Conservation (phyloP, 2,888 invertebrate species). For the Coleophora flavipennella region DNA sequence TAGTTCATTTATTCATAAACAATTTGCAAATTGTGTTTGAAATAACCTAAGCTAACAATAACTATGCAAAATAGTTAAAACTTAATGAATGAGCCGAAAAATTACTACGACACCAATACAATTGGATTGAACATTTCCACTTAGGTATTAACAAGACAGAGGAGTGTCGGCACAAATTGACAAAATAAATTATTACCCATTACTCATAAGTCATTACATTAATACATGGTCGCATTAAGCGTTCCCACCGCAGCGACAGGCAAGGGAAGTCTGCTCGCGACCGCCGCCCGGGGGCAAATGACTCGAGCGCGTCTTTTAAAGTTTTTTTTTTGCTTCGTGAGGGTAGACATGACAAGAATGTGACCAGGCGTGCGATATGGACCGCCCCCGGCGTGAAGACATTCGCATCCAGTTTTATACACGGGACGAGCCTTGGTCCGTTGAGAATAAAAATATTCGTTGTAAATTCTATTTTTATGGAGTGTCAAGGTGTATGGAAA, state of each 20-base stretch:
- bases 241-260: constrained; percentile 40
- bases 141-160: too few species aligned
- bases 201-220: constrained; percentile 29
- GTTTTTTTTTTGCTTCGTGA: constrained; percentile 28
- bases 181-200: constrained; percentile 16
- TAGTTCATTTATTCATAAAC: too few species aligned
- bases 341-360: constrained; percentile 48
- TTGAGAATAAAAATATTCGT: constrained; percentile 10
- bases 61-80: too few species aligned
- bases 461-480: constrained; percentile 1
- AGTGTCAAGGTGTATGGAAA: background rate
- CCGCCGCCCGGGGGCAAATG: constrained; percentile 40
- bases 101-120: too few species aligned
- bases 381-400: constrained; percentile 39
- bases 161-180: constrained; percentile 7
- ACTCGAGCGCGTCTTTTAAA: constrained; percentile 15
- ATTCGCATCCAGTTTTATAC: constrained; percentile 28
- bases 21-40: too few species aligned
- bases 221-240: constrained; percentile 34
- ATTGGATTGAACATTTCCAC: too few species aligned
- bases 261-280: constrained; percentile 44
- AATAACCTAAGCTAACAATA: too few species aligned
- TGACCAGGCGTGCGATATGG: constrained; percentile 59
- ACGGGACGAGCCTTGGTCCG: constrained; percentile 1
- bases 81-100: too few species aligned